Evolutionary conservation across 2,113 vertebrate species (phyloP), one percentile per base, ranked within the genome.

Genomic region (Megalops atlanticus): DNA sequence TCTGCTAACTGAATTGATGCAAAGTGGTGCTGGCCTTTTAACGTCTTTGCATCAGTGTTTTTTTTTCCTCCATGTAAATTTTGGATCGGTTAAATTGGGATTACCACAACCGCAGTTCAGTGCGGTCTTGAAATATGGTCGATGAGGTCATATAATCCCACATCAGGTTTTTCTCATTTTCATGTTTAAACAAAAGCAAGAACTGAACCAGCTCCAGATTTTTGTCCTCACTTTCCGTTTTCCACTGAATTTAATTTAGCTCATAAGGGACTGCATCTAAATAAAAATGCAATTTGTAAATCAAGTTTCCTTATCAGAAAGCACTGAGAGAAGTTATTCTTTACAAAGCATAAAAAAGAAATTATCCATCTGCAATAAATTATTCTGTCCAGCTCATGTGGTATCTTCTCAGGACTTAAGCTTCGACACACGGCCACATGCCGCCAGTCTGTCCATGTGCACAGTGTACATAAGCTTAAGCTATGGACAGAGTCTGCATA

Each of bases 111-210:
- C 87, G 82, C 88, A 90, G 89, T 92, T 92, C 89, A 91, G 82
- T 73, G 89, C 68, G 82, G 91, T 83, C 80, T 80, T 90, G 88
- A 92, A 92, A 88, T 90, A 79, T 83, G 80, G 88, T 81, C 82
- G 86, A 88, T 92, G 92, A 93, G 89, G 88, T 93, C 89, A 91
- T 90, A 88, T 90, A 86, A 90, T 86, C 90, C 87, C 90, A 85
- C 80, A 89, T 84, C 89, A 88, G 43, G 71, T 79, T 85, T 89
- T 43, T 88, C 75, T 33, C 86, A 78, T 54, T 79, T 86, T 35
- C 76, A 85, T 33, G 87, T 88, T 85, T 86, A 83, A 4, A 89
- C 82, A 86, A 87, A 86, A 86, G 81, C 8, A 73, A 76, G 83
- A 78, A 0, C 77, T 38, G 27, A n/a, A n/a, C 18, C 4, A 27